These are phyloP conservation scores for Trochalopteron elliotii DNA, from an alignment of 2,113 vertebrate species.

Conservation along the genomic window DNA sequence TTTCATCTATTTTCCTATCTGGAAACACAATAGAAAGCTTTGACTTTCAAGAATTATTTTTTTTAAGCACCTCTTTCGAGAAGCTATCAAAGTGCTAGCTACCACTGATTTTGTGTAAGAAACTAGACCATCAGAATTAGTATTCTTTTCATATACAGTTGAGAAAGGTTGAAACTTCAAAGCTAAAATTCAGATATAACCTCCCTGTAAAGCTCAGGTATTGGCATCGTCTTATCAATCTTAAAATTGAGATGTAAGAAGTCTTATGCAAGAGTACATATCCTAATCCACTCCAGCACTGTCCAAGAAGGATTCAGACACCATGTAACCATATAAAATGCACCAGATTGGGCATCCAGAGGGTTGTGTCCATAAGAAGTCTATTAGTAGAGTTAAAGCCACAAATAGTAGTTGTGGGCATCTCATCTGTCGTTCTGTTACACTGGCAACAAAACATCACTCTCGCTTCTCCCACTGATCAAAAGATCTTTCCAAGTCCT, in stretches of 20 bases:
- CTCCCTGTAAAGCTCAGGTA: background rate
- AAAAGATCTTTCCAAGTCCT: slow-evolving; percentile 5
- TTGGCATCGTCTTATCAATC: background rate
- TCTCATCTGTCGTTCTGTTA: background rate
- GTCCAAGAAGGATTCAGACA: background rate
- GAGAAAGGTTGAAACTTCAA: slow-evolving; percentile 19
- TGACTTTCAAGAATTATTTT: slow-evolving; percentile 5
- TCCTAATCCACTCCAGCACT: background rate
- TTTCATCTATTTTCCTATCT: slow-evolving; percentile 66
- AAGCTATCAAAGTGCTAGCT: background rate
- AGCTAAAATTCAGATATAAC: background rate
- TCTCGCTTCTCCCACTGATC: background rate
- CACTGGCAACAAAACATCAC: background rate
- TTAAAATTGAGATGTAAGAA: background rate
- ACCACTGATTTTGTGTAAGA: slow-evolving; percentile 7
- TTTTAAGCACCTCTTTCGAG: slow-evolving; percentile 17
- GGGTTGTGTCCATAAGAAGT: background rate
- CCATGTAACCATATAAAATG: background rate
- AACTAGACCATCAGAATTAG: background rate
- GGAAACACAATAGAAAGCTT: slow-evolving; percentile 52
- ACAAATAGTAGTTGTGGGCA: background rate
- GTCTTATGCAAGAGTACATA: background rate
- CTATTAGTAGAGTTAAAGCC: background rate
- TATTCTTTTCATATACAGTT: background rate
- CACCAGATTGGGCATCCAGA: background rate